Evolutionary conservation across 2,113 vertebrate species (phyloP), one percentile per base, ranked within the genome.

Genomic region (Callipepla californica): DNA sequence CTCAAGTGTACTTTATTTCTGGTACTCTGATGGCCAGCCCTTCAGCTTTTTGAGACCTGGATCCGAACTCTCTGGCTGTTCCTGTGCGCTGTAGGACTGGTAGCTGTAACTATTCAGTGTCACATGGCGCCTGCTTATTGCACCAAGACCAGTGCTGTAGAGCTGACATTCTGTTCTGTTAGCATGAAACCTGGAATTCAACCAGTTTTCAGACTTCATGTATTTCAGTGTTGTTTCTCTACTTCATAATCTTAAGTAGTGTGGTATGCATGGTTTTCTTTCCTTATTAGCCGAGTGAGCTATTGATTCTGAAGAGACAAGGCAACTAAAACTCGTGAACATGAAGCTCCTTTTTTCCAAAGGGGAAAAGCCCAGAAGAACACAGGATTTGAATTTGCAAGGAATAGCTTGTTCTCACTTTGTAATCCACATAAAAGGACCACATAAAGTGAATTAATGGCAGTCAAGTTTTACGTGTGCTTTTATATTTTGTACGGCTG

Each of bases 251-350:
- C 82, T 90, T 80, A 80, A 83, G 72, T 90, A 89, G 67, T 72
- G 70, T 85, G 87, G 67, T 30, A 47, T 77, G 94, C 92, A 91
- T 94, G 38, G 93, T 94, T 96, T 74, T 93, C 89, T 93, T 94
- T 94, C 87, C 16, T 87, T 92, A 42, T 61, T 94, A 94, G 75
- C 73, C 1, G 18, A 73, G 58, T 82, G 42, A 74, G 63, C 65
- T 82, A 12, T 58, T 93, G 92, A 51, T 93, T 94, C 80, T 44
- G 73, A 77, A 85, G 76, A 85, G 76, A 84, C 38, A 82, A 57
- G 79, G 28, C 67, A 40, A 57, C 47, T 61, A 66, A 75, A 72
- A 20, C 45, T 86, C 32, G 85, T 81, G 65, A 72, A 76, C 34
- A 48, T 45, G 86, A 86, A 78, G 44, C 30, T 65, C 67, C 5